Evolutionary conservation across 2,113 vertebrate genomes (phyloP), one percentile per base, ranked within the genome.

Genomic region (Mustelus asterias): DNA sequence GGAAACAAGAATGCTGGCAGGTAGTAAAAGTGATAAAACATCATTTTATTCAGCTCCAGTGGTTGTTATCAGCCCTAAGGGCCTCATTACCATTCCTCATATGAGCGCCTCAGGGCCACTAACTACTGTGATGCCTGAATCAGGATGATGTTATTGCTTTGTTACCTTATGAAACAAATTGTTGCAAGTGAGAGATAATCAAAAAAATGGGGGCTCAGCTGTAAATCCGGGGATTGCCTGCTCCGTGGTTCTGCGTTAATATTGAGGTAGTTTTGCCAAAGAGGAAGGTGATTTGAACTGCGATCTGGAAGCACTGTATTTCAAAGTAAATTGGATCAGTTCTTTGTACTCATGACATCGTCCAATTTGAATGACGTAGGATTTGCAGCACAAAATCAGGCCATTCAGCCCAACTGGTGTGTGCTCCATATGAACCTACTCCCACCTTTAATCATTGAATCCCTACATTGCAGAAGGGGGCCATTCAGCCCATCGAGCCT

Each of bases 1-100:
- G 54, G 88, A n/a, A 33, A 90, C 14, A 10, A 18, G 60, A 60
- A 11, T n/a, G 24, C 88, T 90, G 54, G 58, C 88, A 60, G 88
- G 88, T 60, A 58, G 88, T 33, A n/a, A 90, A 90, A 60, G 54
- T 58, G 54, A 90, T 90, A 90, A 90, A 90, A 90, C 54, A 90
- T 63, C 88, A 90, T 90, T 90, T 90, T 90, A 90, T 60, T 90
- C 54, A n/a, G 80, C 88, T 90, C 54, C 3, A 90, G 20, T 1
- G 24, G 54, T 33, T 29, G 88, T 90, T 90, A 90, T 58, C 54
- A 60, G 54, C 88, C 88, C 88, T 90, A 7, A 60, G 88, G 88
- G 88, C 54, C 88, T 90, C 88, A 90, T 90, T 90, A 90, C 88
- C 88, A 90, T 90, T 90, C 88, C 88, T 90, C 54, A 60, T 58